A percentile compares a stretch with the other conserved stretches of the same genome.
These are phyloP conservation scores for Sylvia atricapilla DNA, from an alignment of 2,113 vertebrate genomes.

Conservation along the genomic window DNA sequence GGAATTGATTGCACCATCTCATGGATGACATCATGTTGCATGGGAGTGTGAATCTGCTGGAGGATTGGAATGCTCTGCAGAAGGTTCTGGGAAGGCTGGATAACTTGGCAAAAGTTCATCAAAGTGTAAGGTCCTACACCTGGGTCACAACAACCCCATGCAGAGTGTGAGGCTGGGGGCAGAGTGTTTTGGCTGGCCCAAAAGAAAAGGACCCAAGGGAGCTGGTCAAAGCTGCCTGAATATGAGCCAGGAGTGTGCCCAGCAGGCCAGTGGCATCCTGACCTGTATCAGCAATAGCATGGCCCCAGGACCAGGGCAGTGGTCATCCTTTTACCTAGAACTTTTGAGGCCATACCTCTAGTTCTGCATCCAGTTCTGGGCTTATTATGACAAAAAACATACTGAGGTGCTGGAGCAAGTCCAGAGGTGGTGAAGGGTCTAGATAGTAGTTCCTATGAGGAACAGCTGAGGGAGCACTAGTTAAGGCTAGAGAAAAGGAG, in stretches of 20 bases:
- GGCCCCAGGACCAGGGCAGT: background rate
- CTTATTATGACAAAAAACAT: background rate
- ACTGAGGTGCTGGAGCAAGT: background rate
- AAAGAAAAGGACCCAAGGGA: background rate
- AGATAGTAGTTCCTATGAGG: background rate
- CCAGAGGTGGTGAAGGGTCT: background rate
- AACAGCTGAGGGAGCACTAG: background rate
- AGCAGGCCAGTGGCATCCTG: background rate
- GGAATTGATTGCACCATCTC: background rate
- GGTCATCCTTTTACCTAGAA: too few relatives aligned
- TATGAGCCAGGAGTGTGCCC: too few relatives aligned
- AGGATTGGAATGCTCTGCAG: background rate
- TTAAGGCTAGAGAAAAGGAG: background rate
- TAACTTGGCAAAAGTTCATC: background rate
- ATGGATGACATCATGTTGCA: background rate
- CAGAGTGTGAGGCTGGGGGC: background rate
- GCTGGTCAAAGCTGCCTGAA: background rate
- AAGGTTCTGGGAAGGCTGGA: background rate
- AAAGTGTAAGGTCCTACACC: background rate
- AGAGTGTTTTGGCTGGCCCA: background rate
- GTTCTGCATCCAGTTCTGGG: background rate
- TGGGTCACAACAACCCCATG: background rate
- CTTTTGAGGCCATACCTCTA: accelerated
- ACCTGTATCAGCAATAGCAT: background rate
- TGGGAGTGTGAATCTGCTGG: background rate